Conservation (phyloP, 2,888 invertebrate genomes). For the Drymonia ruficornis region DNA sequence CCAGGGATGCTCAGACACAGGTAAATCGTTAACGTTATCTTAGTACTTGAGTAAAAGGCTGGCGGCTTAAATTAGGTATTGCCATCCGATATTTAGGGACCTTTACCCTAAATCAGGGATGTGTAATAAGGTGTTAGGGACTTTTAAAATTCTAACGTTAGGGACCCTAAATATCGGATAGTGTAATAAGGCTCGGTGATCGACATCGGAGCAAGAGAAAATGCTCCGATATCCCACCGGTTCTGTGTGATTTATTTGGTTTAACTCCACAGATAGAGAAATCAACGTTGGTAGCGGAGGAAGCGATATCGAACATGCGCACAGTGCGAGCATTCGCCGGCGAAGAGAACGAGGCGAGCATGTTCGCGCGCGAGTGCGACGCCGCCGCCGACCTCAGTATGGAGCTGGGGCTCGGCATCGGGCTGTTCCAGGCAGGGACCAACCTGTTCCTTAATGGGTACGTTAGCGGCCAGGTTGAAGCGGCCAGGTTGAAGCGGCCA, state of each 20-base stretch:
- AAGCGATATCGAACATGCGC: slow-evolving; percentile 96
- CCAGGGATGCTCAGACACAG: slow-evolving; percentile 93
- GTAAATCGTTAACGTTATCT: slow-evolving; percentile 62
- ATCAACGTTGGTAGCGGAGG: slow-evolving; percentile 95
- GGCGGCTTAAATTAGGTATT: no score
- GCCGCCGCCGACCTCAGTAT: slow-evolving; percentile 89
- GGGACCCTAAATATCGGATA: no score
- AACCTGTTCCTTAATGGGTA: slow-evolving; percentile 92
- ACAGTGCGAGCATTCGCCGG: slow-evolving; percentile 98
- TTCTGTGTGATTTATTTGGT: no score
- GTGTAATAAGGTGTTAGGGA: no score
- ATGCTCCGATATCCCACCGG: no score
- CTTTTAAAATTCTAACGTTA: no score
- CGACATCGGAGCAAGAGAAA: no score
- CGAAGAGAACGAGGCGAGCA: slow-evolving; percentile 91
- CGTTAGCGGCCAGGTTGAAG: background rate
- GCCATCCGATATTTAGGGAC: no score
- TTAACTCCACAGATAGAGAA: slow-evolving; percentile 88
- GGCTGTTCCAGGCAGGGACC: slow-evolving; percentile 94
- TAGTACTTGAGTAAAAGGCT: background rate
- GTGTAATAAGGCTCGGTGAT: no score
- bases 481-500: no score
- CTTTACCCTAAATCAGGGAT: no score
- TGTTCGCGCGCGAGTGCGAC: slow-evolving; percentile 90
- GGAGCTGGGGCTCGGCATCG: slow-evolving; percentile 95